Base-by-base conservation (phyloP, 2,888 invertebrate species). In the Drosophila colorata region DNA sequence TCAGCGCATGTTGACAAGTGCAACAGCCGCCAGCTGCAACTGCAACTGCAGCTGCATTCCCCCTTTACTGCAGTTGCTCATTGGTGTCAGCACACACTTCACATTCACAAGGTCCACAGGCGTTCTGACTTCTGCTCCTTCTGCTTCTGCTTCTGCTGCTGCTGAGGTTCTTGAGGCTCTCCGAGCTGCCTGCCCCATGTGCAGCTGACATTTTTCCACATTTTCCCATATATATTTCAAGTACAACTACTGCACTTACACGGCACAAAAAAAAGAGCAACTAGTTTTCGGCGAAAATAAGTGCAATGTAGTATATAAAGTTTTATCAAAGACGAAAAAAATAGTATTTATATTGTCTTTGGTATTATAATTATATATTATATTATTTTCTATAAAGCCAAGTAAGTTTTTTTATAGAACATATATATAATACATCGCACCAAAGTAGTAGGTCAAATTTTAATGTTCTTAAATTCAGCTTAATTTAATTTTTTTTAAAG, bases 1-100 rank as follows among this genome's bases (percentile, higher is more conserved):
- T 71, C 60, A 59, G 64, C 67, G 52, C 65, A 48, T 80, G 78
- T 77, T 84, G 74, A 83, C 81, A 86, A 80, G 80, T 69, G 71
- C 72, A 82, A 74, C 77, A 80, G 69, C 74, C 76, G 60, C 56
- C 46, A 68, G 79, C 69, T 81, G 75, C 75, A 28, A 13, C 33
- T 23, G 33, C 46, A 49, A 16, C 31, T 9, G 1, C 9, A 7
- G 33, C 13, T 5, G 0, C 28, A n/a, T 2, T 2, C 0, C 4
- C 7, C 16, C 9, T 37, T 18, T 31, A 31, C 44, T 49, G 53
- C 31, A 52, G 70, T 63, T 56, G 41, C 63, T 63, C 63, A 63
- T 59, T 59, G 53, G 65, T 48, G 52, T 40, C 68, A 44, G 31
- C 41, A 40, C 40, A 57, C 67, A 71, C 41, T 38, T 49, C 37